phyloP scores from a whole-genome alignment of 2,888 invertebrate species.

The Amiota minor region DNA sequence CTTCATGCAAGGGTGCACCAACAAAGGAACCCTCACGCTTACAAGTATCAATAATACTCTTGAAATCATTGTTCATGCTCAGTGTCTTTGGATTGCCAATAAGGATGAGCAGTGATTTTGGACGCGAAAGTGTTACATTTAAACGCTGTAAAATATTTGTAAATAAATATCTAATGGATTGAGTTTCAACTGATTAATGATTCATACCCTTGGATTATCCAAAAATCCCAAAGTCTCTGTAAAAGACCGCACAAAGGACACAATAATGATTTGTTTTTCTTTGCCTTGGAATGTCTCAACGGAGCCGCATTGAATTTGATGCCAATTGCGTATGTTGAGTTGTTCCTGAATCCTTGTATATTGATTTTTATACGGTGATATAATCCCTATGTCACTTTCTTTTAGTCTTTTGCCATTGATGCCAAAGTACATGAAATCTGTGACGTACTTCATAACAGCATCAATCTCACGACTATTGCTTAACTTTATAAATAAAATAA shows the following conservation, averaged over 20 bases:
- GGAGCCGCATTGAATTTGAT: constrained; percentile 82
- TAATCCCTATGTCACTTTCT: constrained; percentile 76
- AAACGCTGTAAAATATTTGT: constrained; percentile 73
- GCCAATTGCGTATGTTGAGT: constrained; percentile 60
- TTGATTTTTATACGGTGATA: constrained; percentile 76
- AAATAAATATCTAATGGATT: no score
- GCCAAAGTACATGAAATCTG: constrained; percentile 74
- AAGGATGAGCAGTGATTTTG: constrained; percentile 77
- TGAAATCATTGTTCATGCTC: constrained; percentile 61
- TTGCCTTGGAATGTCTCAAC: constrained; percentile 92
- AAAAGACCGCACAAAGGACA: constrained; percentile 82
- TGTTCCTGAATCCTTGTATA: constrained; percentile 71
- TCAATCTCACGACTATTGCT: constrained; percentile 78
- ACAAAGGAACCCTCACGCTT: constrained; percentile 52
- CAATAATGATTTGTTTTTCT: constrained; percentile 86
- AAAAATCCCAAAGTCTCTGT: constrained; percentile 65
- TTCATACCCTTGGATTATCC: constrained; percentile 63
- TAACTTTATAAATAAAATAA: constrained; percentile 70
- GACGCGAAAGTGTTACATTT: constrained; percentile 79
- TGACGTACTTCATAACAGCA: constrained; percentile 77
- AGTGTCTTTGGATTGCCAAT: constrained; percentile 74
- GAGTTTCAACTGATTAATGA: background rate
- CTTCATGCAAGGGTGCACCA: constrained; percentile 47
- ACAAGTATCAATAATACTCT: constrained; percentile 61
- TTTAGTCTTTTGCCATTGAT: constrained; percentile 73